Evolutionary conservation across 2,113 vertebrate species (phyloP).

Genomic region (Lonchura striata): DNA sequence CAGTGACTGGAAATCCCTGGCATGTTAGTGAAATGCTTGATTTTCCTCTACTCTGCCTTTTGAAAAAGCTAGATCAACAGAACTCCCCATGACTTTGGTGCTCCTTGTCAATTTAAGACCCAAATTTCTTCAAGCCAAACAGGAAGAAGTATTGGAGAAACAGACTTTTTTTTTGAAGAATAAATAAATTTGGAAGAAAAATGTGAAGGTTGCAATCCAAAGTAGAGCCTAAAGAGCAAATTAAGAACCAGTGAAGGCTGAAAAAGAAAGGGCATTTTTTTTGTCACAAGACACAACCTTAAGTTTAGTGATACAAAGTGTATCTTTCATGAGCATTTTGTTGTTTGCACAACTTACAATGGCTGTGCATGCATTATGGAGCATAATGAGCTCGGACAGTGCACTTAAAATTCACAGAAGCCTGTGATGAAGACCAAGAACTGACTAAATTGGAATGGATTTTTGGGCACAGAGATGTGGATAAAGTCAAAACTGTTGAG

Average conservation of each 20-base stretch:
- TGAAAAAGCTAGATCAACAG: rapidly evolving
- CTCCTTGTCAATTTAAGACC: background rate
- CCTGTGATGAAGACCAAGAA: background rate
- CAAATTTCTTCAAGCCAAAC: background rate
- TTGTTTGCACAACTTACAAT: rapidly evolving
- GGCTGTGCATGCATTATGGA: background rate
- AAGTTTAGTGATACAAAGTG: background rate
- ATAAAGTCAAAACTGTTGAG: background rate
- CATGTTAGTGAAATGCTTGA: background rate
- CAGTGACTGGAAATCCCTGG: background rate
- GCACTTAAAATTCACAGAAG: background rate
- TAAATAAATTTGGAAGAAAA: background rate
- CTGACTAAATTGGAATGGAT: background rate
- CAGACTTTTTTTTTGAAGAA: background rate
- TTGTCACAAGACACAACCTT: background rate
- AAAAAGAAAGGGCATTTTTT: background rate
- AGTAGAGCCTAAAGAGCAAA: background rate
- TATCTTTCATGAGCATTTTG: background rate
- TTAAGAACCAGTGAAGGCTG: background rate
- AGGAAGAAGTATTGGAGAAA: background rate
- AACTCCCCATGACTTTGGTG: background rate
- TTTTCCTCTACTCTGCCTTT: background rate
- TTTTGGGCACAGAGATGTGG: background rate
- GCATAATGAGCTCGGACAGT: rapidly evolving
- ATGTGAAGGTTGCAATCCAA: background rate